Evolutionary conservation across 1,140 invertebrate species (phyloP).

Genomic region (Heliconius melpomene): DNA sequence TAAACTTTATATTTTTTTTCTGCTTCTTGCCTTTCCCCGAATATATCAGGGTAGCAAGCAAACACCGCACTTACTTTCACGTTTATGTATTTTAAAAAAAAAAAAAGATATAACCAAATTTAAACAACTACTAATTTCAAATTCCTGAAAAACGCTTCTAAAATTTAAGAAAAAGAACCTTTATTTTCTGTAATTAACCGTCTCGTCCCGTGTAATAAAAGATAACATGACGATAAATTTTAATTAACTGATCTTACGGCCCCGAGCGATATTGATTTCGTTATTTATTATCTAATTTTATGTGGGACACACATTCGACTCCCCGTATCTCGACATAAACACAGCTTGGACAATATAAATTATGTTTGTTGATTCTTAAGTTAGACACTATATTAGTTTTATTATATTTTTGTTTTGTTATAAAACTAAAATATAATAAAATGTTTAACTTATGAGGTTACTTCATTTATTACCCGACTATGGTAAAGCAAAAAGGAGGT

Average conservation of each 20-base stretch:
- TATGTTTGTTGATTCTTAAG: neutral
- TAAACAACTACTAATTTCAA: neutral
- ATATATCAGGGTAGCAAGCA: too few species aligned
- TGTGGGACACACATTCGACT: constrained; percentile 15
- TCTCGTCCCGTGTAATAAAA: constrained; percentile 26
- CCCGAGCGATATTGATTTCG: constrained; percentile 25
- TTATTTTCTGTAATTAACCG: constrained; percentile 17
- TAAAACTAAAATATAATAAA: too few species aligned
- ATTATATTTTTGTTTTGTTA: too few species aligned
- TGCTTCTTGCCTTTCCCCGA: too few species aligned
- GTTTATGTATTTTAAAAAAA: neutral
- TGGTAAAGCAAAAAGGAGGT: too few species aligned
- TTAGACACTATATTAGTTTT: too few species aligned
- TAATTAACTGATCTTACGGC: constrained; percentile 28
- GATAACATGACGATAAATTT: constrained; percentile 30
- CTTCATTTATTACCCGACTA: too few species aligned
- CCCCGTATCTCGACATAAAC: neutral
- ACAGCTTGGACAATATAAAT: neutral
- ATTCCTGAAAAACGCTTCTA: neutral
- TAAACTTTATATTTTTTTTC: too few species aligned
- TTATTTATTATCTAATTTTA: constrained; percentile 31
- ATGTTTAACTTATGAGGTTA: too few species aligned
- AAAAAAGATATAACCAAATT: neutral
- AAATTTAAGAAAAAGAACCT: neutral
- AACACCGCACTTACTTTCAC: too few species aligned